phyloP scores from a whole-genome alignment of 1,140 invertebrate genomes.

The Formica selysi region DNA sequence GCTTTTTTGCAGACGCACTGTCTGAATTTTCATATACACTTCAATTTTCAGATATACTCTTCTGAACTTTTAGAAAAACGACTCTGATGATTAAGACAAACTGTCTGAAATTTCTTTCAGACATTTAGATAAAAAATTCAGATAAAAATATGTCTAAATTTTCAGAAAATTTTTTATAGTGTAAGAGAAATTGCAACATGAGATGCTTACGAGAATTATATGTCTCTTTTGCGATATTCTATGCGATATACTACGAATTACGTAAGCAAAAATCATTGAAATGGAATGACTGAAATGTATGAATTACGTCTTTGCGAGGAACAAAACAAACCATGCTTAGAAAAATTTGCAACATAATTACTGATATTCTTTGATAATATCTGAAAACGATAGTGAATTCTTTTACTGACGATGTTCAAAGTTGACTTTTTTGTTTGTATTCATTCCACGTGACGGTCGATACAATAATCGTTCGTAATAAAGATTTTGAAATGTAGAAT shows the following conservation, averaged over 20 bases:
- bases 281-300: not conserved
- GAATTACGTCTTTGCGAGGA: not conserved
- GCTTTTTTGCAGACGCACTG: too few species aligned
- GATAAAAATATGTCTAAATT: too few species aligned
- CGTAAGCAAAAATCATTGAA: not conserved
- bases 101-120: too few species aligned
- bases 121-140: too few species aligned
- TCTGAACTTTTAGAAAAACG: too few species aligned
- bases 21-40: too few species aligned
- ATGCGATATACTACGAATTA: not conserved
- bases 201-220: slow-evolving; percentile 23
- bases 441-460: not conserved
- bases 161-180: too few species aligned
- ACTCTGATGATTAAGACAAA: too few species aligned
- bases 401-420: not conserved
- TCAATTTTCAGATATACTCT: too few species aligned
- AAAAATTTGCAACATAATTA: not conserved
- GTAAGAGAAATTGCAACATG: not conserved
- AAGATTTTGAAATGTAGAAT: slow-evolving; percentile 1
- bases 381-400: not conserved
- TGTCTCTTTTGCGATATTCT: not conserved
- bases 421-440: not conserved
- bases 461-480: not conserved
- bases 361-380: not conserved
- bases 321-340: not conserved